Conservation (phyloP, 1,140 invertebrate genomes). For the Drosophila oshimai region DNA sequence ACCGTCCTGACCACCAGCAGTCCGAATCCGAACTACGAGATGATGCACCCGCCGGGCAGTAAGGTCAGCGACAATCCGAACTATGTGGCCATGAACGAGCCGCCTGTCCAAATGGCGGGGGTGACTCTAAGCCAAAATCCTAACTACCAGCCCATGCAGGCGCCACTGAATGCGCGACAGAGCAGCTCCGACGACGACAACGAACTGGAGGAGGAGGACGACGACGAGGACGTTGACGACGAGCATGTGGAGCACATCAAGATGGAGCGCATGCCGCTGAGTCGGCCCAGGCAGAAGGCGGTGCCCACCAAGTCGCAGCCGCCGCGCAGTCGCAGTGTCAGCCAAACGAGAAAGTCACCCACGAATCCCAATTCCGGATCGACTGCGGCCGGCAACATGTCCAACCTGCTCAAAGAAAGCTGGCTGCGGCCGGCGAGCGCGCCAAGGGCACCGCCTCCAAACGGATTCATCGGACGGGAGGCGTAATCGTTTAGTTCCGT, state of each 20-base stretch:
- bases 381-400: conserved; percentile 33
- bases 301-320: conserved; percentile 18
- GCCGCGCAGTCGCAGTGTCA: conserved; percentile 56
- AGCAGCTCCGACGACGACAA: conserved; percentile 46
- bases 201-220: conserved; percentile 42
- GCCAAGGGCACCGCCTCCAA: conserved; percentile 64
- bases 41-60: conserved; percentile 49
- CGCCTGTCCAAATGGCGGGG: conserved; percentile 1
- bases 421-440: conserved; percentile 57
- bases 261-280: conserved; percentile 72
- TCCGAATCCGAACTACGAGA: conserved; percentile 71
- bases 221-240: conserved; percentile 50
- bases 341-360: conserved; percentile 47
- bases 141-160: conserved; percentile 62
- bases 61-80: conserved; percentile 52
- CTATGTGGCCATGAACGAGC: conserved; percentile 58
- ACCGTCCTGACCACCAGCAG: conserved; percentile 51
- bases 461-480: conserved; percentile 79
- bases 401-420: conserved; percentile 70
- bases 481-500: conserved; percentile 26
- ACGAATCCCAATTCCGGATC: conserved; percentile 12
- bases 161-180: conserved; percentile 2
- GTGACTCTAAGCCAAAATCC: conserved; percentile 52
- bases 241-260: conserved; percentile 66
- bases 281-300: conserved; percentile 34